These are phyloP conservation scores for Thunnus maccoyii DNA, from an alignment of 2,113 vertebrate species.

Conservation along the genomic window DNA sequence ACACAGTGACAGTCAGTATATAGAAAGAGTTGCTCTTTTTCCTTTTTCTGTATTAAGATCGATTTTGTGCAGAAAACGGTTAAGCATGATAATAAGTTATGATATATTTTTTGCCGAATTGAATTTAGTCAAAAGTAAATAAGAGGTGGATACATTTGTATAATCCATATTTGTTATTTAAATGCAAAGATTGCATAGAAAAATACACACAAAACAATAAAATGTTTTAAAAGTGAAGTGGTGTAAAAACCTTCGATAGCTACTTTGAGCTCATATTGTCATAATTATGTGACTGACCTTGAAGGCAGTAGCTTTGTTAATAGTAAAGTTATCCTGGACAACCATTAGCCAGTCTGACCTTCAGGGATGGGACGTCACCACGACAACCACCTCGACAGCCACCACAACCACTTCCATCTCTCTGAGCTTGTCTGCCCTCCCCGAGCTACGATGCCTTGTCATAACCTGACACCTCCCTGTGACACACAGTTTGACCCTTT, in stretches of 20 bases:
- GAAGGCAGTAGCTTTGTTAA: slow-evolving; percentile 26
- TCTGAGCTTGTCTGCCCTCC: slow-evolving; percentile 58
- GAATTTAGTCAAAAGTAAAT: background rate
- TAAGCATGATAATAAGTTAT: background rate
- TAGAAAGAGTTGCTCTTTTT: background rate
- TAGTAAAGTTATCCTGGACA: slow-evolving; percentile 16
- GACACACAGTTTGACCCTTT: slow-evolving; percentile 79
- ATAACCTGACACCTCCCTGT: slow-evolving; percentile 71
- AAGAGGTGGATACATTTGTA: background rate
- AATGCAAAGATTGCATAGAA: background rate
- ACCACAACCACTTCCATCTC: slow-evolving; percentile 49
- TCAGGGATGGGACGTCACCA: slow-evolving; percentile 30
- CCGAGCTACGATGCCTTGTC: slow-evolving; percentile 61
- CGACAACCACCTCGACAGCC: slow-evolving; percentile 26
- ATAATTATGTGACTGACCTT: slow-evolving; percentile 38
- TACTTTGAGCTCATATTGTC: background rate
- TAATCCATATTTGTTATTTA: too few species aligned
- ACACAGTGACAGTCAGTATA: background rate
- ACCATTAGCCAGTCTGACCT: slow-evolving; percentile 57
- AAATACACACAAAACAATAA: background rate
- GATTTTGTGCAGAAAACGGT: background rate
- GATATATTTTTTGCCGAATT: background rate
- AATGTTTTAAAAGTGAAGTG: background rate
- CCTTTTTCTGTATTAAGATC: background rate
- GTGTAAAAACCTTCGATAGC: background rate